Base-by-base conservation (phyloP, 1,140 invertebrate species). In the Charaxes varanes region DNA sequence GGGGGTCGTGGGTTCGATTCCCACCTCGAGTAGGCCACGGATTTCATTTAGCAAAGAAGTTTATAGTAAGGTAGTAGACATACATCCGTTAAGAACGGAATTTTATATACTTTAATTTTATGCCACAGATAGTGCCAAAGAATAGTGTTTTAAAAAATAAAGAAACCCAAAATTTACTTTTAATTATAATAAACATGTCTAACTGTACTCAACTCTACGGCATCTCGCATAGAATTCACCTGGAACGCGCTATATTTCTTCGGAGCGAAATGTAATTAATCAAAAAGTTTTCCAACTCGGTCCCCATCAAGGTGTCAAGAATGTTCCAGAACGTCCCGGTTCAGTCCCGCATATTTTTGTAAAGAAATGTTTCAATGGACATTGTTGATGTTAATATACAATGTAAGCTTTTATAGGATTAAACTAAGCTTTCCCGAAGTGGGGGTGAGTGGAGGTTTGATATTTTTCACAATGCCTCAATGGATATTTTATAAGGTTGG, bases 201-300 rank as follows among this genome's bases (percentile, higher is more conserved):
- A 40, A 14, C 11, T n/a, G 5, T 54, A 58, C 8, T 2, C 38
- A 55, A 19, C 28, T 54, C 56, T 60, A 38, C 22, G n/a, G 18
- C 24, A 40, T 38, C 36, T 37, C 40, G 47, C 54, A 56, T 63
- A 62, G 63, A 53, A 59, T 64, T 64, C 56, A 57, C 65, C 59
- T 64, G 73, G 62, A 73, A 70, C 70, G 71, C 58, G 69, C 58
- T 69, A 67, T 72, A 70, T 66, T 67, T 71, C 62, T 56, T 59
- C 59, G 57, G 53, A 54, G 65, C 61, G 60, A 70, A 71, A 68
- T 60, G 69, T 73, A 78, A 78, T 78, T 78, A 78, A 78, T 78
- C 73, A 78, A 78, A 78, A 78, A 78, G 54, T 71, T 77, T 65
- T 54, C 58, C 60, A 50, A 54, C 53, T 18, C 49, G 47, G 22